Evolutionary conservation across 2,888 invertebrate genomes (phyloP).

Genomic region (Luperina nickerlii): DNA sequence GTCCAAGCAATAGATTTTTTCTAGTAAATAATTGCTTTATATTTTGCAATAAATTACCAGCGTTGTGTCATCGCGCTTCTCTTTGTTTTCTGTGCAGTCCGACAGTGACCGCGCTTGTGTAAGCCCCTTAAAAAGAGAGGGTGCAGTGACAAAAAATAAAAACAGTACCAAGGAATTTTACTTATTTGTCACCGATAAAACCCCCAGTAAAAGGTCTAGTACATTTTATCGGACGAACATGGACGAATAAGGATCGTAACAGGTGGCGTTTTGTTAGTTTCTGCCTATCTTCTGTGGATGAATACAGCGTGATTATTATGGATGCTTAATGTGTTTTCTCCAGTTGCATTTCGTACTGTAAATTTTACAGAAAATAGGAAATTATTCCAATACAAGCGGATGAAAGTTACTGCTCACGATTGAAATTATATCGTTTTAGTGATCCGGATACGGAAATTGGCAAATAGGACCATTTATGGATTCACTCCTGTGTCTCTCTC

Average conservation of each 20-base stretch:
- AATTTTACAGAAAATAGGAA: slow-evolving; percentile 1
- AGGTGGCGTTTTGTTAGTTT: background rate
- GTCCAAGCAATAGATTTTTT: no score
- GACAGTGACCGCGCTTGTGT: no score
- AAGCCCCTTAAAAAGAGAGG: no score
- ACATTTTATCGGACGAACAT: background rate
- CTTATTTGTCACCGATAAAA: no score
- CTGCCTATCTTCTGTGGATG: background rate
- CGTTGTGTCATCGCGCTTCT: no score
- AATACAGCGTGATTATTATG: background rate
- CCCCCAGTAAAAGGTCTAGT: background rate
- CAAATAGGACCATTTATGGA: slow-evolving; percentile 2
- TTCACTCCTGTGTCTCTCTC: background rate
- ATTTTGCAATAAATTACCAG: no score
- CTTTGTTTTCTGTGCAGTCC: no score
- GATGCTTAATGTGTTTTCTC: slow-evolving; percentile 11
- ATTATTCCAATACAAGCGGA: background rate
- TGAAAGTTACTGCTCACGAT: slow-evolving; percentile 3
- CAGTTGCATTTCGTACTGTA: background rate
- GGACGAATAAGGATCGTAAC: background rate
- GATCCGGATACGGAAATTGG: background rate
- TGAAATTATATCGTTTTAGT: background rate
- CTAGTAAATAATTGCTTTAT: no score
- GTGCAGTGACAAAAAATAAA: background rate
- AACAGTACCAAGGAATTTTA: no score